These are phyloP conservation scores for Gephyroberyx darwinii DNA, from an alignment of 2,797 vertebrate genomes.

Conservation along the genomic window DNA sequence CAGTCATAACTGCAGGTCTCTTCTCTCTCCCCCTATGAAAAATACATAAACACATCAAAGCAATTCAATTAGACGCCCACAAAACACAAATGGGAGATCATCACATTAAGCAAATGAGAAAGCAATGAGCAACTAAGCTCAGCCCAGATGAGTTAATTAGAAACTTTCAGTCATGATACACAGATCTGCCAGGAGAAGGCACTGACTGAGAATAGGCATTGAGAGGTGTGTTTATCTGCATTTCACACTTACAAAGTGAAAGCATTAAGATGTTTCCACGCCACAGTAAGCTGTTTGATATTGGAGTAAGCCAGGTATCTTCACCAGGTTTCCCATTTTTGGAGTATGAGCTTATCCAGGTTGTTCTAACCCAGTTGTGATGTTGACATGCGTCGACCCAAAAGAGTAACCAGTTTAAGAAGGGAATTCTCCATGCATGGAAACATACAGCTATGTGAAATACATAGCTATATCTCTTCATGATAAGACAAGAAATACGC, in stretches of 20 bases:
- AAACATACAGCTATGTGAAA: neutral
- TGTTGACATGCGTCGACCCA: too few relatives aligned
- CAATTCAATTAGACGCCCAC: slow-evolving; percentile 76
- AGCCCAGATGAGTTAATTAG: slow-evolving; percentile 61
- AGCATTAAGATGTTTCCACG: too few relatives aligned
- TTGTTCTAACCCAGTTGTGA: too few relatives aligned
- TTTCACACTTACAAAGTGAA: neutral
- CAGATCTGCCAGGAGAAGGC: slow-evolving; percentile 42
- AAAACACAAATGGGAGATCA: slow-evolving; percentile 76
- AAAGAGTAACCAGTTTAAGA: too few relatives aligned
- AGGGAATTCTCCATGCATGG: too few relatives aligned
- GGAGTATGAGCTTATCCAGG: too few relatives aligned
- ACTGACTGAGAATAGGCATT: slow-evolving; percentile 3
- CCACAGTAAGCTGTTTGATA: too few relatives aligned
- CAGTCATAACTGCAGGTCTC: slow-evolving; percentile 67
- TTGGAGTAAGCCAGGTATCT: too few relatives aligned
- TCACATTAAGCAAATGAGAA: slow-evolving; percentile 74
- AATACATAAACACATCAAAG: slow-evolving; percentile 78
- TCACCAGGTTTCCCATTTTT: too few relatives aligned
- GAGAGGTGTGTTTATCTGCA: slow-evolving; percentile 2
- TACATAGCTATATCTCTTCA: neutral
- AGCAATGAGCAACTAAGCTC: slow-evolving; percentile 54
- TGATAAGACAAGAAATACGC: too few relatives aligned
- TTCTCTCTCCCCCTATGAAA: slow-evolving; percentile 53
- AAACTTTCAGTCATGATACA: slow-evolving; percentile 44